A percentile compares a stretch with the other conserved stretches of the same genome.
Evolutionary conservation across 1,140 invertebrate species (phyloP).

Genomic region (Diachasma alloeum): DNA sequence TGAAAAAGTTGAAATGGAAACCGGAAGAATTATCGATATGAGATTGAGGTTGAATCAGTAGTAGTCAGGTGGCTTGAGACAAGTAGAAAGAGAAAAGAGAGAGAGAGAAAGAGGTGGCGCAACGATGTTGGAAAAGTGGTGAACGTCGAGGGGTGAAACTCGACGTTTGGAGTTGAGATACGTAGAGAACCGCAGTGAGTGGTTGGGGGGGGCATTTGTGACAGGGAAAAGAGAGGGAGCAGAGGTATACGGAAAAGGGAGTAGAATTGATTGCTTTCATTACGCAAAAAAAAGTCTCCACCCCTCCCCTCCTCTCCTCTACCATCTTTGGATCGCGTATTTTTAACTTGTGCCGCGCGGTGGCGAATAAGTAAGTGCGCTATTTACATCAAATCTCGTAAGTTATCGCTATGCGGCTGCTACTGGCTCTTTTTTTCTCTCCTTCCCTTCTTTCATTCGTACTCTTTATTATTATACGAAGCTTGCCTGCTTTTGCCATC

Average conservation of each 20-base stretch:
- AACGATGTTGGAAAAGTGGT: constrained; percentile 21
- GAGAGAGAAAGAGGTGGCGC: neutral
- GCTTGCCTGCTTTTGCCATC: neutral
- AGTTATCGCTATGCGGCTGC: constrained; percentile 53
- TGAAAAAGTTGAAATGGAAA: neutral
- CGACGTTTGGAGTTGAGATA: constrained; percentile 27
- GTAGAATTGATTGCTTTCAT: constrained; percentile 66
- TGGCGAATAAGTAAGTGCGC: constrained; percentile 61
- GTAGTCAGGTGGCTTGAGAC: neutral
- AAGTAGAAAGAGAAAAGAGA: neutral
- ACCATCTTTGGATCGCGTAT: constrained; percentile 45
- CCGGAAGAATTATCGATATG: neutral
- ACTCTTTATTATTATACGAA: constrained; percentile 10
- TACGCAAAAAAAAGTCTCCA: constrained; percentile 60
- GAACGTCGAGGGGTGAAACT: constrained; percentile 17
- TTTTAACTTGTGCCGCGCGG: constrained; percentile 59
- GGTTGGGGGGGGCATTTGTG: neutral
- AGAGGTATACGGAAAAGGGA: constrained; percentile 30
- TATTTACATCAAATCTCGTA: constrained; percentile 64
- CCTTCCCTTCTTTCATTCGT: neutral
- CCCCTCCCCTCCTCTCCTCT: constrained; percentile 33
- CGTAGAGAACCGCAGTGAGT: constrained; percentile 22
- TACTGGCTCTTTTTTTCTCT: constrained; percentile 14
- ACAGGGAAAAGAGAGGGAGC: constrained; percentile 38
- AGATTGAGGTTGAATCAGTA: neutral